These are phyloP conservation scores for Mythimna vitellina DNA, from an alignment of 2,888 invertebrate species.

Conservation along the genomic window DNA sequence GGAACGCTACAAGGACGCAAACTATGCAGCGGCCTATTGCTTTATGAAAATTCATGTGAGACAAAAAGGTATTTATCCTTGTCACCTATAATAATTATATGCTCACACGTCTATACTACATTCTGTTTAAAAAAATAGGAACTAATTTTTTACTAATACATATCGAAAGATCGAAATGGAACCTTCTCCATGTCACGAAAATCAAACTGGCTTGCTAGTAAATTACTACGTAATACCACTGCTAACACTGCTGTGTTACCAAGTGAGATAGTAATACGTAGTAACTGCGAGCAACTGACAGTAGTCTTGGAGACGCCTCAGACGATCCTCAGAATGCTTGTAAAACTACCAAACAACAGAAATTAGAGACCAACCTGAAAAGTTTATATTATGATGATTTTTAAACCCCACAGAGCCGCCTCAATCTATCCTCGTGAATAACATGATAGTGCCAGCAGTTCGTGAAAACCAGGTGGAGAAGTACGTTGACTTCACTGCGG, in stretches of 20 bases:
- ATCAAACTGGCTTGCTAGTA: no score
- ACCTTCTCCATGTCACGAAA: background rate
- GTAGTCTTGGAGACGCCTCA: no score
- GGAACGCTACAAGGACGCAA: accelerated
- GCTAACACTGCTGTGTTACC: no score
- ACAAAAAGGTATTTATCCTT: slow-evolving; percentile 8
- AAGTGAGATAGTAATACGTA: background rate
- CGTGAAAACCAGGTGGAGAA: slow-evolving; percentile 18
- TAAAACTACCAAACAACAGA: background rate
- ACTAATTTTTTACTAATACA: background rate
- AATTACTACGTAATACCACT: no score
- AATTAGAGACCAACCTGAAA: background rate
- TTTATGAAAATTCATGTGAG: slow-evolving; percentile 34
- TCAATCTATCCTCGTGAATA: slow-evolving; percentile 45
- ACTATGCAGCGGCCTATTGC: background rate
- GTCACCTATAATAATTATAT: background rate
- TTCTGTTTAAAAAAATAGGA: no score
- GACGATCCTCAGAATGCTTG: background rate
- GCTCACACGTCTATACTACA: background rate
- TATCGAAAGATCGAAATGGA: background rate
- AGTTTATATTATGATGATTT: background rate
- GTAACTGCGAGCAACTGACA: no score
- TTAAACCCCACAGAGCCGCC: slow-evolving; percentile 4
- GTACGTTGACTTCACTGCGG: slow-evolving; percentile 9
- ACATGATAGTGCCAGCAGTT: slow-evolving; percentile 7